A percentile compares a stretch with the other conserved stretches of the same genome.
These are phyloP conservation scores for Campodea augens DNA, from an alignment of 1,140 invertebrate species.

Conservation along the genomic window DNA sequence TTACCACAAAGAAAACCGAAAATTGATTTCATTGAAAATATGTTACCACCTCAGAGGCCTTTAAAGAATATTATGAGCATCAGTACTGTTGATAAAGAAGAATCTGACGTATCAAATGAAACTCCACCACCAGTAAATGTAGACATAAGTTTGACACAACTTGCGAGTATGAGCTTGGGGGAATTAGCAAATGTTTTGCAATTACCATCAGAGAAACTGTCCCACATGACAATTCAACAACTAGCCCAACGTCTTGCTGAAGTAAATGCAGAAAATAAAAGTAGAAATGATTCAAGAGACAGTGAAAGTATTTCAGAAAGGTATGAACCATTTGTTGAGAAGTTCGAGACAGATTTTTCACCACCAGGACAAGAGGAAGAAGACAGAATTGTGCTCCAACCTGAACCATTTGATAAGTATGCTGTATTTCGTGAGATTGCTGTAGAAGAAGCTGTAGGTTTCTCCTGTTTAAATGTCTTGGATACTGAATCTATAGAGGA, in stretches of 20 bases:
- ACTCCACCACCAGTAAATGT: constrained; percentile 17
- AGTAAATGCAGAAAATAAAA: constrained; percentile 19
- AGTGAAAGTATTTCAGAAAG: constrained; percentile 2
- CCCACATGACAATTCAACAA: constrained; percentile 63
- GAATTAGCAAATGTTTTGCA: constrained; percentile 52
- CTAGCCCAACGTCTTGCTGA: constrained; percentile 36
- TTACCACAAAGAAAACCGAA: no score
- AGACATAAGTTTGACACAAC: constrained; percentile 59
- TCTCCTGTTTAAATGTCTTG: not conserved
- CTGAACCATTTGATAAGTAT: constrained; percentile 45
- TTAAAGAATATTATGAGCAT: no score
- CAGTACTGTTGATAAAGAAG: no score
- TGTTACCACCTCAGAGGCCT: no score
- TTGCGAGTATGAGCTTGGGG: constrained; percentile 56
- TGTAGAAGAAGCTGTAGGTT: constrained; percentile 11
- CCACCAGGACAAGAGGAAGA: constrained; percentile 10
- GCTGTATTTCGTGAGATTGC: constrained; percentile 61
- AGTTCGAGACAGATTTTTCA: constrained; percentile 27
- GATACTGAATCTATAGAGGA: constrained; percentile 1
- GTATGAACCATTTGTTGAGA: constrained; percentile 29
- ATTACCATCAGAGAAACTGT: constrained; percentile 52
- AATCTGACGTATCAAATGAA: no score
- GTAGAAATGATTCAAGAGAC: constrained; percentile 8
- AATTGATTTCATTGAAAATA: no score
- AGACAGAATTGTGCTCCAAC: constrained; percentile 14